Percentiles rank a stretch among this genome's conserved stretches.
These are phyloP conservation scores for Lepeophtheirus nordmannii DNA, from an alignment of 2,888 invertebrate species.

Conservation along the genomic window DNA sequence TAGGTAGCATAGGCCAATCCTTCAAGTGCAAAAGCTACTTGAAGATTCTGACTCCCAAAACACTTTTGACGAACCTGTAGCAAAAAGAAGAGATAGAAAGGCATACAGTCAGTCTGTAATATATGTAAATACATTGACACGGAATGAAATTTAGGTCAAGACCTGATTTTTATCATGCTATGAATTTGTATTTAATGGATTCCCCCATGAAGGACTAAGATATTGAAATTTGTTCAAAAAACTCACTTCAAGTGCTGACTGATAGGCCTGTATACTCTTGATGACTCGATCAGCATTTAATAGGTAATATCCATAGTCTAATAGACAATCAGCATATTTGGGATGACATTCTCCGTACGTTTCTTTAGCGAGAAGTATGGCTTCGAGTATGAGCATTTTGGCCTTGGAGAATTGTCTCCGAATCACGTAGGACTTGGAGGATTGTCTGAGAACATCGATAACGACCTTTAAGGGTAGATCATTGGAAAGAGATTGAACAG, in stretches of 20 bases:
- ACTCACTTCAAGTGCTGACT: conserved; percentile 40
- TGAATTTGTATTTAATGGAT: no score
- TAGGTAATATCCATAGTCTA: conserved; percentile 79
- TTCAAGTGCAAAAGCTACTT: conserved; percentile 75
- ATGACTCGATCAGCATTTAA: conserved; percentile 70
- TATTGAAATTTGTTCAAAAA: neutral
- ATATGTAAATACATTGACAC: no score
- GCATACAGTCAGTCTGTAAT: no score
- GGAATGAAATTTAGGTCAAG: no score
- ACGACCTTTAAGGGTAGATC: conserved; percentile 48
- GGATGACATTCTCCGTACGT: conserved; percentile 48
- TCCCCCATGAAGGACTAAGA: no score
- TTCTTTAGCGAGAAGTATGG: conserved; percentile 51
- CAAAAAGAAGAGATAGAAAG: conserved; percentile 32
- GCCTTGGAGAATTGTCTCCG: conserved; percentile 69
- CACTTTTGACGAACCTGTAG: conserved; percentile 54
- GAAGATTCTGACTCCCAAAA: conserved; percentile 67
- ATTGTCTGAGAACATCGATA: conserved; percentile 67
- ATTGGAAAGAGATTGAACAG: conserved; percentile 49
- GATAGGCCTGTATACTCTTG: conserved; percentile 68
- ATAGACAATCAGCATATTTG: conserved; percentile 62
- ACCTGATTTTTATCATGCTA: no score
- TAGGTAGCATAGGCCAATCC: conserved; percentile 84
- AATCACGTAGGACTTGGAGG: conserved; percentile 74
- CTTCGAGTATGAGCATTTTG: conserved; percentile 64